Evolutionary conservation across 2,888 invertebrate species (phyloP), one percentile per base, ranked within the genome.

Genomic region (Epirrhoe alternata): DNA sequence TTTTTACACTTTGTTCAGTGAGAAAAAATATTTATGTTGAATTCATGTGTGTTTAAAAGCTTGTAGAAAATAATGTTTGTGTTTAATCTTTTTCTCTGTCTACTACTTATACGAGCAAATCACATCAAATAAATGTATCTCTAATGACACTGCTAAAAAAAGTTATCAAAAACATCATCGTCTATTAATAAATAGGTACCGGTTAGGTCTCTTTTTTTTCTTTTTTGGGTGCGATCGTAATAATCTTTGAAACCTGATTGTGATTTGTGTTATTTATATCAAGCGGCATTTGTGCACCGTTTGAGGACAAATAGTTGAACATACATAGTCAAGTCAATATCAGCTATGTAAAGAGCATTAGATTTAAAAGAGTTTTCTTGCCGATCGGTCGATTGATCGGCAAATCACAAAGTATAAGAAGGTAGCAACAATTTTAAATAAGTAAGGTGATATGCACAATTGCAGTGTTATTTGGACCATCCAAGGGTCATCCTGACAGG

Each of bases 1-100:
- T 86, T 86, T 78, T 76, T 65, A 52, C 45, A 59, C 52, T 62
- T 24, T 78, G 82, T 89, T 89, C 85, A 82, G 83, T 79, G 79
- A 78, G 77, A 77, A 73, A 74, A 79, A 78, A 75, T 64, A 50
- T 57, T 67, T 61, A 61, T 24, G 42, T 66, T 42, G 53, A 17
- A 55, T 50, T 42, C 73, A 69, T 12, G 38, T 10, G 12, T 42
- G 12, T 42, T 42, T 69, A 24, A 24, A 64, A 56, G 66, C 31
- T 68, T 68, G 45, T 49, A 31, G 35, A 42, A 14, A 56, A 56
- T 12, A 42, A 5, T 42, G 12, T 42, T 42, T 42, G 6, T 5
- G 33, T 33, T 7, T 33, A 0, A 24, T 33, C 1, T 31, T 31
- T 33, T 7, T 33, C 7, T 33, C 33, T 33, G 33, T 33, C 7